A percentile compares a stretch with the other conserved stretches of the same genome.
phyloP scores from a whole-genome alignment of 2,888 invertebrate species.

The Cryptus armator region DNA sequence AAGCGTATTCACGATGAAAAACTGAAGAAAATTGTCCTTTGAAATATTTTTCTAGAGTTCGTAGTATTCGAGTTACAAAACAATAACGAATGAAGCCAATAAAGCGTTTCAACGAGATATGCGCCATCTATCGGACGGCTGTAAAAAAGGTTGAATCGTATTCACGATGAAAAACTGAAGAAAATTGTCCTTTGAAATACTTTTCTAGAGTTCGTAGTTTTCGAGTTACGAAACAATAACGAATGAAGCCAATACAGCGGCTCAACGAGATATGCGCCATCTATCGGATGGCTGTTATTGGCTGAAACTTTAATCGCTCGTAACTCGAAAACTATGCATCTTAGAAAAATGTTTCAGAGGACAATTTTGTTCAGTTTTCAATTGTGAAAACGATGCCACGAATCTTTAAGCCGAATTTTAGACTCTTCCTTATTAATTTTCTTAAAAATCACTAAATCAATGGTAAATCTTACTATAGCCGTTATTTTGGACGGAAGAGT shows the following conservation, averaged over 20 bases:
- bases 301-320: neutral
- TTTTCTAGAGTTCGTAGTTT: neutral
- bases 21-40: neutral
- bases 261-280: neutral
- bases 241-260: neutral
- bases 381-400: neutral
- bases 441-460: neutral
- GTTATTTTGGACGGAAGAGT: slow-evolving; percentile 71
- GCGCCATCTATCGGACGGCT: neutral
- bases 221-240: slow-evolving; percentile 4
- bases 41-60: neutral
- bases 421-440: too few species aligned
- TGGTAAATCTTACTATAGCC: slow-evolving; percentile 48
- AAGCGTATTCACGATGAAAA: neutral
- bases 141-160: neutral
- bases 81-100: neutral
- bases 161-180: neutral
- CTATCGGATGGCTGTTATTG: neutral
- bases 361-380: neutral
- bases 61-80: neutral
- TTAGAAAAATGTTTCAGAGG: neutral
- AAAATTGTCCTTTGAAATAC: neutral
- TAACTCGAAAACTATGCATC: neutral
- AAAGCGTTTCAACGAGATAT: too few species aligned
- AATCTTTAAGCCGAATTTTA: neutral